phyloP scores from a whole-genome alignment of 2,113 vertebrate species.

The Terrapene triunguis region DNA sequence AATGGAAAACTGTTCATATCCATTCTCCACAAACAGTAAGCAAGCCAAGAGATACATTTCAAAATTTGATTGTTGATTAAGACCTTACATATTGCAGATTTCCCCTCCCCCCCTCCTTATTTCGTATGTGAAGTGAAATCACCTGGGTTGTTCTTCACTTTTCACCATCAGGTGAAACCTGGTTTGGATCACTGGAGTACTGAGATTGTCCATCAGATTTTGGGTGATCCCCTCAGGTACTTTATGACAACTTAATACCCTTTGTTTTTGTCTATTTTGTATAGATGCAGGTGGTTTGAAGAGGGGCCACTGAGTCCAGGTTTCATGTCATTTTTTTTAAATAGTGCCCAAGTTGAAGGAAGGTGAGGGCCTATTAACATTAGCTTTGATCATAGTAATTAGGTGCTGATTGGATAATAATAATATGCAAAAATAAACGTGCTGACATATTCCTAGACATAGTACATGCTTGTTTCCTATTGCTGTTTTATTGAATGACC shows the following conservation, averaged over 20 bases:
- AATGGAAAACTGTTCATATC: background rate
- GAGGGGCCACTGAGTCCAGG: background rate
- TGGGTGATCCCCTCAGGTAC: background rate
- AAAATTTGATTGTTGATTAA: background rate
- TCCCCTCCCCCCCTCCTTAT: background rate
- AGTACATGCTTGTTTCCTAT: background rate
- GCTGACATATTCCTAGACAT: background rate
- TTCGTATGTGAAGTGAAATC: background rate
- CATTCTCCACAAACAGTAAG: background rate
- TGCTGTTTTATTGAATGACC: background rate
- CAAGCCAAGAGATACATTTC: background rate
- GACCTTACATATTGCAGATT: background rate
- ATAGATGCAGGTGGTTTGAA: background rate
- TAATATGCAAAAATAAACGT: background rate
- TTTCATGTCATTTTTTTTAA: background rate
- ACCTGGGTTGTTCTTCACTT: background rate
- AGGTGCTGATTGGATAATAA: background rate
- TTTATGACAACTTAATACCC: accelerated
- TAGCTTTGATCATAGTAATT: background rate
- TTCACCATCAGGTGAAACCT: background rate
- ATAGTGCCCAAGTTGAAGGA: background rate
- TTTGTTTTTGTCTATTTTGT: background rate
- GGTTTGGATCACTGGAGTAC: background rate
- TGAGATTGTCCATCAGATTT: background rate
- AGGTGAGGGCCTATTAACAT: background rate